These are phyloP conservation scores for Alsophila aescularia DNA, from an alignment of 2,888 invertebrate genomes.

Conservation along the genomic window DNA sequence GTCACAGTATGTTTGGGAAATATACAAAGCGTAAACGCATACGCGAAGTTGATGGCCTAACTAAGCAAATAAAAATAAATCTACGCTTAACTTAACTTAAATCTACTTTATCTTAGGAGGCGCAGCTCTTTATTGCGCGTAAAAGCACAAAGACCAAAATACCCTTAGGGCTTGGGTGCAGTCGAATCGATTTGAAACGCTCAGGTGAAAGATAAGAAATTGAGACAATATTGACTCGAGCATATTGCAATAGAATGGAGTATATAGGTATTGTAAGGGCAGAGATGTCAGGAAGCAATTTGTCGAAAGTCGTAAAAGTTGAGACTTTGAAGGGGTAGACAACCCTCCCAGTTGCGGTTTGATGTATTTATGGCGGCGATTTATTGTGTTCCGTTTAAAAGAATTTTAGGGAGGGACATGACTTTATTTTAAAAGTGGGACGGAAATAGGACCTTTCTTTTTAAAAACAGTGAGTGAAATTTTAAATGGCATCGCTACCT, in stretches of 20 bases:
- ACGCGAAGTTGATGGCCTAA: too few relatives aligned
- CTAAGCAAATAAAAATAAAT: too few relatives aligned
- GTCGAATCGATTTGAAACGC: conserved; percentile 35
- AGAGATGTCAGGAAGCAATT: conserved; percentile 50
- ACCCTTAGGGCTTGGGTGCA: conserved; percentile 7
- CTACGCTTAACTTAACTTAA: too few relatives aligned
- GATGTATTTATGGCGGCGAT: conserved; percentile 29
- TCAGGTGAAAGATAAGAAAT: conserved; percentile 54
- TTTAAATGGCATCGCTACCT: too few relatives aligned
- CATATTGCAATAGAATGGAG: conserved; percentile 30
- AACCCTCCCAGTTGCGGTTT: conserved; percentile 30
- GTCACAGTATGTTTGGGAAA: too few relatives aligned
- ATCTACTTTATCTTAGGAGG: too few relatives aligned
- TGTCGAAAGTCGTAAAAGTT: conserved; percentile 49
- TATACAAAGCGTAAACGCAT: too few relatives aligned
- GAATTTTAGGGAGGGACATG: conserved; percentile 11
- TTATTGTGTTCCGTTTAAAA: conserved; percentile 21
- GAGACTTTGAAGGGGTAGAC: conserved; percentile 41
- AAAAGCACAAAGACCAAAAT: neutral
- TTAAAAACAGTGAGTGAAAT: neutral
- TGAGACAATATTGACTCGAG: conserved; percentile 52
- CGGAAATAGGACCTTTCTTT: conserved; percentile 4
- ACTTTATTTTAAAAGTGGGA: conserved; percentile 5
- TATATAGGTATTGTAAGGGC: conserved; percentile 31
- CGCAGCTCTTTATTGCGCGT: too few relatives aligned